These are phyloP conservation scores for Cephus sareptanus DNA, from an alignment of 2,888 invertebrate species.

Conservation along the genomic window DNA sequence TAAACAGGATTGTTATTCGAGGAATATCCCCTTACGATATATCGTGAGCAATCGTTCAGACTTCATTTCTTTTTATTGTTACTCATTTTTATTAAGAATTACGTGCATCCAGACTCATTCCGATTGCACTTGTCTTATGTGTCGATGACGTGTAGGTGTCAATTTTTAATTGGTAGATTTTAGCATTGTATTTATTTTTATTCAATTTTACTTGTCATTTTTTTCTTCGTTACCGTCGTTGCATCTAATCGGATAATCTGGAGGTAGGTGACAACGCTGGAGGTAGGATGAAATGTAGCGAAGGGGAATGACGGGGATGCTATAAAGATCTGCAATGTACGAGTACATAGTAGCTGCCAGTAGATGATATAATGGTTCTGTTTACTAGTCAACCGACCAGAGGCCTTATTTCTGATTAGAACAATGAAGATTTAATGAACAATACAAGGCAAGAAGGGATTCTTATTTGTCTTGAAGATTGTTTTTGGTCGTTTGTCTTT, in stretches of 20 bases:
- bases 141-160: neutral
- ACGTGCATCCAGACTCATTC: neutral
- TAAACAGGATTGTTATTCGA: constrained; percentile 45
- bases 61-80: neutral
- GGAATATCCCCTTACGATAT: constrained; percentile 41
- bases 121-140: neutral
- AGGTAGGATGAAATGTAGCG: neutral
- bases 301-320: neutral
- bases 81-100: neutral
- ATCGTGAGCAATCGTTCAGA: neutral
- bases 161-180: neutral
- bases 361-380: constrained; percentile 25
- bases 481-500: too few relatives aligned
- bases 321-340: neutral
- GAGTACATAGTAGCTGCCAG: constrained; percentile 11
- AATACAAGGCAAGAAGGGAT: neutral
- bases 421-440: constrained; percentile 7
- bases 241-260: neutral
- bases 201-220: neutral
- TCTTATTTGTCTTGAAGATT: too few relatives aligned
- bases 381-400: constrained; percentile 17
- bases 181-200: neutral
- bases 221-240: neutral
- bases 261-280: neutral
- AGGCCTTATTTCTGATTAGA: constrained; percentile 14